phyloP scores from a whole-genome alignment of 2,113 vertebrate genomes.

The Chionomys nivalis region DNA sequence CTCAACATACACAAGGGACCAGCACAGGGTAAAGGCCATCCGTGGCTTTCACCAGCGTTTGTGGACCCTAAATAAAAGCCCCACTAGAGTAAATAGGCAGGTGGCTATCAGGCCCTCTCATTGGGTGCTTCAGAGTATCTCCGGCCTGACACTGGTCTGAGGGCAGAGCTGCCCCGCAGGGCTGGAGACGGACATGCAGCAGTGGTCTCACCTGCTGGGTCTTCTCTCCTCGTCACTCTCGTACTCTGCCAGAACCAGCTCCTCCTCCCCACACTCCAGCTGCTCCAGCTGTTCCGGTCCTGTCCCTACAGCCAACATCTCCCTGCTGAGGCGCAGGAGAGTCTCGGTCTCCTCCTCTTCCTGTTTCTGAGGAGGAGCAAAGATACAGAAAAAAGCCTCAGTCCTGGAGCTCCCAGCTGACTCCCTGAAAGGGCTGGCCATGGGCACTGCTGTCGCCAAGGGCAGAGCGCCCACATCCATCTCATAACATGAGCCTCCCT shows the following conservation, averaged over 20 bases:
- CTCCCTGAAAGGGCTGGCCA: rapidly evolving
- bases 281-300: conserved; percentile 61
- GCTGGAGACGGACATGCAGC: neutral
- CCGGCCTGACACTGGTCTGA: neutral
- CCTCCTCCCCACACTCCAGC: conserved; percentile 89
- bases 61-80: neutral
- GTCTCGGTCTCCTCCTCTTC: conserved; percentile 91
- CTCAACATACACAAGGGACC: no score
- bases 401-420: rapidly evolving
- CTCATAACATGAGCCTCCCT: rapidly evolving
- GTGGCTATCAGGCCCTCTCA: no score
- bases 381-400: neutral
- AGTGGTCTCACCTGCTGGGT: conserved; percentile 74
- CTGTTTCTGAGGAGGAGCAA: conserved; percentile 81
- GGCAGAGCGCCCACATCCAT: rapidly evolving
- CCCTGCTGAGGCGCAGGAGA: conserved; percentile 91
- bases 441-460: neutral
- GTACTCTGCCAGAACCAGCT: conserved; percentile 93
- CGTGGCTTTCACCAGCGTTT: neutral
- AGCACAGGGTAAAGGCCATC: neutral
- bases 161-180: rapidly evolving
- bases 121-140: neutral
- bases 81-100: neutral
- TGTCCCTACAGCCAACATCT: conserved; percentile 77
- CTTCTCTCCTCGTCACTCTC: conserved; percentile 95